Conservation (phyloP, 2,797 vertebrate genomes). For the Anisognathus igniventris region DNA sequence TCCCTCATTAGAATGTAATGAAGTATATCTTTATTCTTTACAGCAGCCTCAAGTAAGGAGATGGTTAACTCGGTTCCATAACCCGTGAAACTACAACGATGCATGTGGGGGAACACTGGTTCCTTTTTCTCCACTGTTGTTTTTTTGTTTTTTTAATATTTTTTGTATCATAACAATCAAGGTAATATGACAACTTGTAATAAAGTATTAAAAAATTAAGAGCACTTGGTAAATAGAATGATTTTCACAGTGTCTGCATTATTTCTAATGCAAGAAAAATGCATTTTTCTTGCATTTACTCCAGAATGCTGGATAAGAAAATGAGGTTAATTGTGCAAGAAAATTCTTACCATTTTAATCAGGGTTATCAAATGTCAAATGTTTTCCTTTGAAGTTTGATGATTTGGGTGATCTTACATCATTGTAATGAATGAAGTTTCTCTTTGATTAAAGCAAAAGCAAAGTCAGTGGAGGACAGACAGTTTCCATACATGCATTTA, state of each 20-base stretch:
- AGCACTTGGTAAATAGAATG: not conserved
- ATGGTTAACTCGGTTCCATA: not conserved
- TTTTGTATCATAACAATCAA: not conserved
- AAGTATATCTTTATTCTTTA: not conserved
- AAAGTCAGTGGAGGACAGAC: not conserved
- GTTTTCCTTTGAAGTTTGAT: not conserved
- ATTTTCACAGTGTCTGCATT: not conserved
- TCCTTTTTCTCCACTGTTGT: not conserved
- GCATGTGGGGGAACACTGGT: not conserved
- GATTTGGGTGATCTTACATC: not conserved
- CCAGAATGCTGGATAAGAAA: not conserved
- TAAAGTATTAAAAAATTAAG: not conserved
- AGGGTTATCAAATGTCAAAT: not conserved
- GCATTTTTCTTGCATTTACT: not conserved
- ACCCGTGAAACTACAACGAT: not conserved
- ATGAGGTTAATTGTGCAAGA: not conserved
- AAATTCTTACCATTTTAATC: not conserved
- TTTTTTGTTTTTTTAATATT: not conserved
- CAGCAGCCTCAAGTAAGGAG: not conserved
- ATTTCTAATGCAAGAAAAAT: not conserved
- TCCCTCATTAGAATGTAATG: not conserved
- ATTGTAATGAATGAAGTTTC: not conserved
- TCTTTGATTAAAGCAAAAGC: not conserved
- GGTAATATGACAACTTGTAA: not conserved
- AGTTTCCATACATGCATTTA: not conserved